Conservation (phyloP, 2,888 invertebrate species). For the Agrotis ipsilon region DNA sequence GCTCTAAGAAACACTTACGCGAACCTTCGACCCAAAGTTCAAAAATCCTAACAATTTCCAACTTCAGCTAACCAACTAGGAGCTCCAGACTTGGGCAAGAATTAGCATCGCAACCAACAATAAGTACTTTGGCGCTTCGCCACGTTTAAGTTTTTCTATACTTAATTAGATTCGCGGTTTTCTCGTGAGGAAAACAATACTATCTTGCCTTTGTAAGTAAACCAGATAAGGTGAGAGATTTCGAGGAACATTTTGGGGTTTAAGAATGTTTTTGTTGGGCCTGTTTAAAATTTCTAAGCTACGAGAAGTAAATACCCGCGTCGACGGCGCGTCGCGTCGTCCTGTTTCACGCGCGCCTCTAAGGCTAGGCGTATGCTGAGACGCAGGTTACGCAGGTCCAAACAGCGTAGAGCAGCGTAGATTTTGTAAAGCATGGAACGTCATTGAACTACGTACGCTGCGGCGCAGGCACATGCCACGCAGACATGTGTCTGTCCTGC, state of each 20-base stretch:
- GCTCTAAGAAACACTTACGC: background rate
- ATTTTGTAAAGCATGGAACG: no score
- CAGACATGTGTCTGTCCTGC: no score
- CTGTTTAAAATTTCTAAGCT: background rate
- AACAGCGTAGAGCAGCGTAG: no score
- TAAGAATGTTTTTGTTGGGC: background rate
- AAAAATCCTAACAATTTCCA: constrained; percentile 4
- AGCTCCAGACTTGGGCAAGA: constrained; percentile 28
- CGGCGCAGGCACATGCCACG: no score
- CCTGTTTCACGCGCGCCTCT: no score
- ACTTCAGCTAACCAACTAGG: constrained; percentile 7
- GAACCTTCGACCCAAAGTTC: background rate
- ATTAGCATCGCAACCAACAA: constrained; percentile 55
- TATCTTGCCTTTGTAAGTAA: constrained; percentile 22
- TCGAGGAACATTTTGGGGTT: no score
- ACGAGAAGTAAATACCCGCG: no score
- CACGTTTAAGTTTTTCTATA: constrained; percentile 49
- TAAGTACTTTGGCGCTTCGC: constrained; percentile 55
- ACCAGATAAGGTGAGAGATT: background rate
- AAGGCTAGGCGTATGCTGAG: no score
- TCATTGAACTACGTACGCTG: no score
- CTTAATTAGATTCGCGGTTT: constrained; percentile 57
- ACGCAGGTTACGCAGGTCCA: no score
- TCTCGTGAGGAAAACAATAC: constrained; percentile 34
- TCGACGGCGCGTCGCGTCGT: no score